Percentiles rank a stretch among this genome's conserved stretches.
Evolutionary conservation across 2,888 invertebrate genomes (phyloP).

Genomic region (Diadegma fenestrale): DNA sequence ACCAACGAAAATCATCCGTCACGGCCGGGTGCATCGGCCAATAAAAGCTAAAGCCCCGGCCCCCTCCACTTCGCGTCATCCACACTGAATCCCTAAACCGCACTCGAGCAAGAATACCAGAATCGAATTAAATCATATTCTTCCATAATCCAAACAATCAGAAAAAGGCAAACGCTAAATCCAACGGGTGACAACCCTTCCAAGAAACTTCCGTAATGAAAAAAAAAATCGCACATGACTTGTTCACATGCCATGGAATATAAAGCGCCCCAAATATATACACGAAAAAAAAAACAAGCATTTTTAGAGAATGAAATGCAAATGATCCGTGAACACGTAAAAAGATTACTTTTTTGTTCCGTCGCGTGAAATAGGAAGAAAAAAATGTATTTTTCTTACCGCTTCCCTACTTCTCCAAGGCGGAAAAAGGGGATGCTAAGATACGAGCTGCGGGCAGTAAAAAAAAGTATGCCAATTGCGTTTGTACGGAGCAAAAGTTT

Average conservation of each 20-base stretch:
- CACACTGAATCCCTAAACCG: not conserved
- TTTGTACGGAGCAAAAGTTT: conserved; percentile 64
- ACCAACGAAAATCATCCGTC: conserved; percentile 36
- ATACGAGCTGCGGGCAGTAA: not conserved
- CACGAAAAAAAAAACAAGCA: not conserved
- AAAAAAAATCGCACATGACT: not conserved
- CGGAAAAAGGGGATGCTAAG: conserved; percentile 19
- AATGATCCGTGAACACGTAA: conserved; percentile 32
- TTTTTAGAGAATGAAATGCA: conserved; percentile 29
- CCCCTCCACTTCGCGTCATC: not conserved
- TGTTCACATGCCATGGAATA: not conserved
- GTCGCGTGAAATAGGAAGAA: not conserved
- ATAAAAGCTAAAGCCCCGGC: not conserved
- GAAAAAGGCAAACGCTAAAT: not conserved
- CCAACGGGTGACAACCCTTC: not conserved
- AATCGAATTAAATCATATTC: not conserved
- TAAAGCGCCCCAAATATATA: conserved; percentile 6
- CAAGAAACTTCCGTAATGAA: not conserved
- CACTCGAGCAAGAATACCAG: not conserved
- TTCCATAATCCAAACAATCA: not conserved
- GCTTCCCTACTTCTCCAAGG: conserved; percentile 1
- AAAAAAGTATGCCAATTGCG: conserved; percentile 63
- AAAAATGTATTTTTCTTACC: conserved; percentile 43
- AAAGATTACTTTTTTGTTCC: conserved; percentile 26
- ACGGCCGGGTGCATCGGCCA: conserved; percentile 9